Conservation (phyloP, 2,888 invertebrate species). For the Heliconius erato region DNA sequence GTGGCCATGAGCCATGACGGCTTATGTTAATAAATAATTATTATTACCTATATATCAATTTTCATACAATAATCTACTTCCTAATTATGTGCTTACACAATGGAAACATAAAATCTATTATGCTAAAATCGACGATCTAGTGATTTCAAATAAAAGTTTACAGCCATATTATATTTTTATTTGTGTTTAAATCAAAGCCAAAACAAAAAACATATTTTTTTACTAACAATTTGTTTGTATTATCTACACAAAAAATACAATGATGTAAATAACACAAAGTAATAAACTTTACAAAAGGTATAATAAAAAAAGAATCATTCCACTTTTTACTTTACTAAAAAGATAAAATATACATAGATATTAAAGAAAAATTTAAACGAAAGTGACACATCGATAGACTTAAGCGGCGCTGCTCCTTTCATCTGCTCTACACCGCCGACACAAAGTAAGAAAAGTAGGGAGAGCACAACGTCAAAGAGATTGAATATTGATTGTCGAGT, state of each 20-base stretch:
- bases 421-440: conserved; percentile 77
- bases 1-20: too few relatives aligned
- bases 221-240: too few relatives aligned
- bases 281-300: too few relatives aligned
- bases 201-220: too few relatives aligned
- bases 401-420: conserved; percentile 57
- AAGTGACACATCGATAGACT: conserved; percentile 44
- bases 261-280: too few relatives aligned
- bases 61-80: conserved; percentile 9
- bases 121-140: neutral
- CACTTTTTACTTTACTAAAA: neutral
- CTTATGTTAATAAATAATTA: conserved; percentile 10
- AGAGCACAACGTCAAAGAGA: conserved; percentile 83
- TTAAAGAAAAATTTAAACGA: conserved; percentile 12
- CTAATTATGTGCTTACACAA: neutral
- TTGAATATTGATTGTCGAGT: conserved; percentile 85
- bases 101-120: neutral
- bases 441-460: conserved; percentile 81
- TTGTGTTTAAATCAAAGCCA: neutral
- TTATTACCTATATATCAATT: neutral
- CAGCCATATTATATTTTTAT: neutral
- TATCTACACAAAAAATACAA: too few relatives aligned
- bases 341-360: neutral
- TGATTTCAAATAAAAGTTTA: conserved; percentile 8
- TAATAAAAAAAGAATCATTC: neutral